These are phyloP conservation scores for Pachymerium ferrugineum DNA, from an alignment of 2,888 invertebrate species.

Conservation along the genomic window DNA sequence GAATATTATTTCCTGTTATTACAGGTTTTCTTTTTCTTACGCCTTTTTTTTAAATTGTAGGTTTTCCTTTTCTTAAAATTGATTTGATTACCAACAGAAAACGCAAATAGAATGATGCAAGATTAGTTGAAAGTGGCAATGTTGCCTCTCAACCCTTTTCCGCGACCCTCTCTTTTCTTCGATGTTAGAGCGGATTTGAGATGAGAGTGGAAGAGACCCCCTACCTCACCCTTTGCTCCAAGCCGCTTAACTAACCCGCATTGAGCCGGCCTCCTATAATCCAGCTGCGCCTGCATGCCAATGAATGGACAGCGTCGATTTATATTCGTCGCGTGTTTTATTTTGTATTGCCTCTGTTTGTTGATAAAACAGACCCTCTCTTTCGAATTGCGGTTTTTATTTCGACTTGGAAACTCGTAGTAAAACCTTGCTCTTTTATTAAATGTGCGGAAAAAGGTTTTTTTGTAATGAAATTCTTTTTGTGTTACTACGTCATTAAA, in stretches of 20 bases:
- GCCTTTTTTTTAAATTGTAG: no score
- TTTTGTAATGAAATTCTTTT: no score
- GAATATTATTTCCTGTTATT: neutral
- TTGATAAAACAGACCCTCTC: slow-evolving; percentile 5
- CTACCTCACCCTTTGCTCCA: neutral
- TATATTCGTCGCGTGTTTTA: slow-evolving; percentile 22
- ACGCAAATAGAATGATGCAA: no score
- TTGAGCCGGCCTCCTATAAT: slow-evolving; percentile 28
- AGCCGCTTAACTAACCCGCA: slow-evolving; percentile 33
- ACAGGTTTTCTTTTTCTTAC: neutral
- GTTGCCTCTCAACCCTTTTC: no score
- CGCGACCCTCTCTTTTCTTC: neutral
- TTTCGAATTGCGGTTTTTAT: no score
- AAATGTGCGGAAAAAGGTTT: no score
- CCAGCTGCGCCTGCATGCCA: slow-evolving; percentile 30
- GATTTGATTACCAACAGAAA: no score
- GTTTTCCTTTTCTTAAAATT: no score
- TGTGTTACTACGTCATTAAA: no score
- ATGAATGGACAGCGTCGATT: slow-evolving; percentile 28
- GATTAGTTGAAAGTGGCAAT: slow-evolving; percentile 26
- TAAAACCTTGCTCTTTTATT: no score
- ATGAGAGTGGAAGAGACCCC: slow-evolving; percentile 26
- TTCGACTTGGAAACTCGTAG: no score
- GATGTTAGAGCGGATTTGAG: slow-evolving; percentile 32
- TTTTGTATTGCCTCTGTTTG: neutral